Percentiles rank a stretch among this genome's conserved stretches.
phyloP scores from a whole-genome alignment of 2,113 vertebrate genomes.

The Pandion haliaetus region DNA sequence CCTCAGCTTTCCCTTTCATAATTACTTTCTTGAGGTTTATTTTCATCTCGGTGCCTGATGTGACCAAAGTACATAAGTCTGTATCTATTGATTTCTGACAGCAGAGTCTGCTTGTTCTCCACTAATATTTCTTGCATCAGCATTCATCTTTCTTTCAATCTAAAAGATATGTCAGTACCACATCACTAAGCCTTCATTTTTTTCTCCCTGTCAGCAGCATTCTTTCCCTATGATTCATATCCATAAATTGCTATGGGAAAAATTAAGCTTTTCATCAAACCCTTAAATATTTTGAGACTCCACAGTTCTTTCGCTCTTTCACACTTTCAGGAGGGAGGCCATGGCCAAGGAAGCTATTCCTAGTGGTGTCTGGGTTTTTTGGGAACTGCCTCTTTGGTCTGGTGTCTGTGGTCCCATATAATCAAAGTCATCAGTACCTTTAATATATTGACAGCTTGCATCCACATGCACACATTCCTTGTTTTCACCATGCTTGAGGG shows the following conservation, averaged over 20 bases:
- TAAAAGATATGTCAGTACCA: conserved; percentile 43
- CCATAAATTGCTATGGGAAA: conserved; percentile 17
- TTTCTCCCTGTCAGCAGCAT: conserved; percentile 50
- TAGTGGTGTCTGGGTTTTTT: neutral
- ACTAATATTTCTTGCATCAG: conserved; percentile 56
- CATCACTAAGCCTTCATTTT: conserved; percentile 12
- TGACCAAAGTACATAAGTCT: conserved; percentile 45
- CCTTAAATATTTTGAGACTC: neutral
- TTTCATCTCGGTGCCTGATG: conserved; percentile 28
- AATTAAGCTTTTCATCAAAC: conserved; percentile 53
- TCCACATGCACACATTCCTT: neutral
- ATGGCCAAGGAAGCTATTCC: neutral
- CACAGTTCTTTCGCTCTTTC: neutral
- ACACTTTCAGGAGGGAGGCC: neutral
- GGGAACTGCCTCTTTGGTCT: neutral
- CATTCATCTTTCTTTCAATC: conserved; percentile 53
- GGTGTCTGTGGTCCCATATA: neutral
- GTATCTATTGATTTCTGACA: conserved; percentile 59
- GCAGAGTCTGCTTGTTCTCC: conserved; percentile 38
- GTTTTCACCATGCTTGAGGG: neutral
- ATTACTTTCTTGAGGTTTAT: conserved; percentile 52
- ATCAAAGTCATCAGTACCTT: neutral
- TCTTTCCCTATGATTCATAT: conserved; percentile 40
- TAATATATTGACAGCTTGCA: neutral
- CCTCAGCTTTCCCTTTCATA: neutral